phyloP scores from a whole-genome alignment of 2,797 vertebrate genomes.

The Tachyglossus aculeatus region DNA sequence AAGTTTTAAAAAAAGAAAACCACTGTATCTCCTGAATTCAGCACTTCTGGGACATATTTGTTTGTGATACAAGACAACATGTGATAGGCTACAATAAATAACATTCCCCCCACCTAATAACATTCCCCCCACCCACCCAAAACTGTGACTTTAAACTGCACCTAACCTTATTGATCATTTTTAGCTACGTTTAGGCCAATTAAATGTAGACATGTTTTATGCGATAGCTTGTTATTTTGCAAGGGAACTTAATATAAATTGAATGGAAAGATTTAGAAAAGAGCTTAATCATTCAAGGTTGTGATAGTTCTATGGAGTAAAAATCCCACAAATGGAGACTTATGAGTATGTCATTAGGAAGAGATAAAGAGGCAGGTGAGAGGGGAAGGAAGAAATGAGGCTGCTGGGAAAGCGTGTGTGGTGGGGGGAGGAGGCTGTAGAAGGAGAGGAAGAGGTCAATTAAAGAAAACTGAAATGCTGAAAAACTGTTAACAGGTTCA shows the following conservation, averaged over 20 bases:
- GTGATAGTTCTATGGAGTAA: too few relatives aligned
- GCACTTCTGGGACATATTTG: background rate
- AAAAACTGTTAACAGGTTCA: background rate
- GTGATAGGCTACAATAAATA: too few relatives aligned
- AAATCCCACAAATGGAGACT: background rate
- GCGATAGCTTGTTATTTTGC: constrained; percentile 2
- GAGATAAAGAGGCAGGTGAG: background rate
- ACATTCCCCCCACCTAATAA: background rate
- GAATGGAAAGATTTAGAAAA: constrained; percentile 13
- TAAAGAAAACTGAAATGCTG: background rate
- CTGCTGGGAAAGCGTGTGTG: background rate
- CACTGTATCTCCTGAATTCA: constrained; percentile 29
- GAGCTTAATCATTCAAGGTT: background rate
- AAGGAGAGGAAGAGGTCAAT: background rate
- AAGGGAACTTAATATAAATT: constrained; percentile 19
- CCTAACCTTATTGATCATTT: background rate
- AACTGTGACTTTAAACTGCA: too few relatives aligned
- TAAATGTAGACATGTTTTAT: too few relatives aligned
- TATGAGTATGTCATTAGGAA: background rate
- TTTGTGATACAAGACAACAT: too few relatives aligned
- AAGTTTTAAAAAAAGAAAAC: constrained; percentile 21
- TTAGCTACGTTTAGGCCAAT: background rate
- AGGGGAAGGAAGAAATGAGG: background rate
- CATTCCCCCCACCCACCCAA: background rate
- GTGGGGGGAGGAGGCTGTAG: background rate